A percentile compares a stretch with the other conserved stretches of the same genome.
These are phyloP conservation scores for Zaprionus inermis DNA, from an alignment of 1,140 invertebrate genomes.

Conservation along the genomic window DNA sequence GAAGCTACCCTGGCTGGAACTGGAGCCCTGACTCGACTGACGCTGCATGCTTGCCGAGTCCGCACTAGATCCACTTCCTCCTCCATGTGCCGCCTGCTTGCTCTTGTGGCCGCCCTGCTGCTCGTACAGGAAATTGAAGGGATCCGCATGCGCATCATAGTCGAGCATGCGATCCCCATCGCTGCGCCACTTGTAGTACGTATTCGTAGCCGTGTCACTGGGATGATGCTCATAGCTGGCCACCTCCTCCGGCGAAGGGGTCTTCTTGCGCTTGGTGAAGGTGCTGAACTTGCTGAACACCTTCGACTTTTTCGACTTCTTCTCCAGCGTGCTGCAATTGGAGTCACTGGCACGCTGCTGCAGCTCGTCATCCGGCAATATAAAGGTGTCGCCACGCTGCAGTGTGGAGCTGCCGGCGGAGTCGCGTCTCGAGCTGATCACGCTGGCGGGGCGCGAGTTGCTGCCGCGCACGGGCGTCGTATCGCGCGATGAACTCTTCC, in stretches of 20 bases:
- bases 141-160: slow-evolving; percentile 77
- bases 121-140: slow-evolving; percentile 81
- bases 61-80: neutral
- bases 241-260: slow-evolving; percentile 60
- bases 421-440: slow-evolving; percentile 67
- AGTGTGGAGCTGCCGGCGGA: slow-evolving; percentile 66
- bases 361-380: slow-evolving; percentile 54
- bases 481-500: slow-evolving; percentile 77
- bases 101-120: slow-evolving; percentile 67
- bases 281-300: slow-evolving; percentile 81
- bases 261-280: slow-evolving; percentile 80
- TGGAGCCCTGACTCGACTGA: slow-evolving; percentile 58
- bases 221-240: slow-evolving; percentile 79
- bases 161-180: slow-evolving; percentile 72
- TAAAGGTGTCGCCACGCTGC: slow-evolving; percentile 79
- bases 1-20: slow-evolving; percentile 65
- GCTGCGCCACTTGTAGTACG: slow-evolving; percentile 80
- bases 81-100: slow-evolving; percentile 13
- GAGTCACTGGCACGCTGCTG: slow-evolving; percentile 43
- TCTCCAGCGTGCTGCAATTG: slow-evolving; percentile 74
- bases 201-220: slow-evolving; percentile 79
- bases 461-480: slow-evolving; percentile 70
- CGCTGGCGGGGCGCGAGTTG: slow-evolving; percentile 68
- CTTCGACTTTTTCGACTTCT: slow-evolving; percentile 81
- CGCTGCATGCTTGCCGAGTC: slow-evolving; percentile 34